A percentile compares a stretch with the other conserved stretches of the same genome.
These are phyloP conservation scores for Drosophila niveifrons DNA, from an alignment of 2,888 invertebrate genomes.

Conservation along the genomic window DNA sequence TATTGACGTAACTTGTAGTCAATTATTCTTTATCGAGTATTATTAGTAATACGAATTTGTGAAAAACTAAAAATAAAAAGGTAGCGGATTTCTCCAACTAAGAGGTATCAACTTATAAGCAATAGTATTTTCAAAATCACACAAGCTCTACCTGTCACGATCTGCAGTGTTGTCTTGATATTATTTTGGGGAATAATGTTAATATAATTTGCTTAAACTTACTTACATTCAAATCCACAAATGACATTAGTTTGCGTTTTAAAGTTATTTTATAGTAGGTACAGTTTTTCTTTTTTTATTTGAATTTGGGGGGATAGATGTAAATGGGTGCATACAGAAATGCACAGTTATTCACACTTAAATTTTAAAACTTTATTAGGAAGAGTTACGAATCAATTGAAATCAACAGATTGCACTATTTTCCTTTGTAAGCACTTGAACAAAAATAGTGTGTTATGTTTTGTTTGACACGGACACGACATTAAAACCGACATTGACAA, in stretches of 20 bases:
- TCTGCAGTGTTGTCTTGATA: neutral
- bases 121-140: too few species aligned
- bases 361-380: neutral
- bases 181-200: neutral
- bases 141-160: slow-evolving; percentile 46
- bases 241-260: neutral
- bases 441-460: slow-evolving; percentile 34
- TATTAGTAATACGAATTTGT: too few species aligned
- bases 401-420: slow-evolving; percentile 20
- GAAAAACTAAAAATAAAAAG: too few species aligned
- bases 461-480: slow-evolving; percentile 29
- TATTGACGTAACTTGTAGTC: slow-evolving; percentile 6
- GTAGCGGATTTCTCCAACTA: too few species aligned
- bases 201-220: slow-evolving; percentile 24
- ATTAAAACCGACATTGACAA: slow-evolving; percentile 28
- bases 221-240: slow-evolving; percentile 2
- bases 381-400: neutral
- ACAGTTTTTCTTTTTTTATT: neutral
- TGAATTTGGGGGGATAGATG: neutral
- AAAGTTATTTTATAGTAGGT: neutral
- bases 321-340: neutral
- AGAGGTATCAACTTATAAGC: too few species aligned
- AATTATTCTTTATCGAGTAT: too few species aligned
- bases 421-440: slow-evolving; percentile 34
- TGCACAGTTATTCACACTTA: neutral